Base-by-base conservation (phyloP, 2,113 vertebrate species). In the Pipra filicauda region DNA sequence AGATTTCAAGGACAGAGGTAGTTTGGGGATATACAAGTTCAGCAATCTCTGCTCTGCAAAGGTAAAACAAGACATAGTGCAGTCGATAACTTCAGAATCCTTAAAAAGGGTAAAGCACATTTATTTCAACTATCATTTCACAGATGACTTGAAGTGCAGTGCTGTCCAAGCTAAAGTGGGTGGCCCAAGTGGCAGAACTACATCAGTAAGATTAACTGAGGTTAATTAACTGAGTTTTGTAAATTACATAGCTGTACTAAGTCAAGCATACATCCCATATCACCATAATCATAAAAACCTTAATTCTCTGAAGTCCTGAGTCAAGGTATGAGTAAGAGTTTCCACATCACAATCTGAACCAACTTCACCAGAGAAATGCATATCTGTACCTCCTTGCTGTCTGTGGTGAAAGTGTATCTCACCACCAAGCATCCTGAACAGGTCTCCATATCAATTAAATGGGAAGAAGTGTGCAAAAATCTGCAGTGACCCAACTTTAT, bases 281-380 rank as follows among this genome's bases (percentile, higher is more conserved):
- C n/a, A 44, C 6, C 7, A 33, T 23, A 46, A 55, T 43, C 2
- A 11, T 24, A 52, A 55, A 71, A 76, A 12, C 0, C 5, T 13
- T 5, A 0, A 0, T 4, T 49, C 46, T 76, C 52, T 77, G 13
- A 61, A 70, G 12, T 33, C 9, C 20, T 6, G 31, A 70, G 17
- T 37, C 35, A 17, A 83, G 33, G 31, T 12, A 44, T 0, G 0
- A 9, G 3, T 52, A 22, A 64, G 20, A 84, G 6, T 26, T 17
- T 62, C 23, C 5, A 51, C 11, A 19, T n/a, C 5, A 8, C 20
- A n/a, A 15, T 48, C 18, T 39, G 39, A 87, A 64, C 9, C 15
- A 58, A 67, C 69, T 55, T 48, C 35, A 48, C 14, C 7, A 54
- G 43, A 71, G 27, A 84, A 74, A 62, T 6, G 4, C 9, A 1